Percentiles rank a stretch among this genome's conserved stretches.
Evolutionary conservation across 2,888 invertebrate genomes (phyloP).

Genomic region (Oxystoma pomonae): DNA sequence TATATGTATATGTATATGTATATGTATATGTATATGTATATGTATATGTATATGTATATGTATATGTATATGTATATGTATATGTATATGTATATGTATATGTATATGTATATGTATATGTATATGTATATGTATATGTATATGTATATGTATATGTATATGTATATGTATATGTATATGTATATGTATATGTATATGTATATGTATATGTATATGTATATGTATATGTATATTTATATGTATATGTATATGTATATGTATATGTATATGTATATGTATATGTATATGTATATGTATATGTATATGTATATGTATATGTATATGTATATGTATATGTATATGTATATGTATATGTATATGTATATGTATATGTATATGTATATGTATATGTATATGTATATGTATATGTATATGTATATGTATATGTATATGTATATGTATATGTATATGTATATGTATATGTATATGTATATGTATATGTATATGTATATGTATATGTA

Average conservation of each 20-base stretch:
- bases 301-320: constrained; percentile 11
- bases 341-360: constrained; percentile 2
- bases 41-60: constrained; percentile 1
- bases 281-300: constrained; percentile 8
- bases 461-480: too few relatives aligned
- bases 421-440: too few relatives aligned
- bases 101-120: too few relatives aligned
- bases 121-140: constrained; percentile 9
- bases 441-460: too few relatives aligned
- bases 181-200: constrained; percentile 9
- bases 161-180: constrained; percentile 8
- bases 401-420: too few relatives aligned
- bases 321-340: constrained; percentile 11
- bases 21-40: constrained; percentile 1
- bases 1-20: constrained; percentile 1
- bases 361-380: too few relatives aligned
- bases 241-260: constrained; percentile 9
- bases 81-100: too few relatives aligned
- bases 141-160: constrained; percentile 9
- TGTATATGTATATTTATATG: constrained; percentile 1
- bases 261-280: constrained; percentile 7
- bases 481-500: too few relatives aligned
- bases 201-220: constrained; percentile 3
- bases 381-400: too few relatives aligned
- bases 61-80: not conserved